Evolutionary conservation across 1,140 invertebrate species (phyloP), one percentile per base, ranked within the genome.

Genomic region (Hypothenemus hampei): DNA sequence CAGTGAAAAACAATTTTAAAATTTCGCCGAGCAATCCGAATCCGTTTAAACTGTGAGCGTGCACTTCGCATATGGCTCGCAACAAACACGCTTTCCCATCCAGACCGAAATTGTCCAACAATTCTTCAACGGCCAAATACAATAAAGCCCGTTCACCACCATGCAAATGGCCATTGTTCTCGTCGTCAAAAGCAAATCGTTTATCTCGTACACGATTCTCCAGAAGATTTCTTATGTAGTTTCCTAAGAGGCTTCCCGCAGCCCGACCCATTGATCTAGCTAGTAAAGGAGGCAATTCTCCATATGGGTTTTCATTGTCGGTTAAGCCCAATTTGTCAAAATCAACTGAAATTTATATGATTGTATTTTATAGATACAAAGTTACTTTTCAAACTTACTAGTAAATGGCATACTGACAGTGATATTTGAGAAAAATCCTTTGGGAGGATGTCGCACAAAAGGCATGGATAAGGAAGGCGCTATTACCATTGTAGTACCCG

Each of bases 331-430:
- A 65, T 64, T 86, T 85, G 66, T 90, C 86, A 65, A 91, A 89
- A 59, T 88, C 84, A 72, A 91, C 88, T 91, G 70, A 22, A 72
- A 71, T 55, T 4, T 18, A 43, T 6, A 39, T 22, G 11, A 49
- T 8, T 6, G 15, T 29, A 16, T 15, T 31, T 26, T 23, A 6
- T n/a, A 6, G 10, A 43, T 21, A 20, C 15, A 26, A 41, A 40
- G 1, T 46, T 6, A n/a, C n/a, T 22, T 19, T 22, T 8, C 20
- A 39, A 15, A 82, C 85, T 83, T 73, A 91, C 88, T 89, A 64
- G 87, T 87, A 68, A 91, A 87, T n/a, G 89, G 89, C 57, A 91
- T 79, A 73, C 86, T 89, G 64, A 91, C 81, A 19, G 87, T 85
- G 75, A 91, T 78, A 65, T 91, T 91, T 46, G 87, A 89, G 53